Evolutionary conservation across 2,113 vertebrate species (phyloP), one percentile per base, ranked within the genome.

Genomic region (Epinephelus moara): DNA sequence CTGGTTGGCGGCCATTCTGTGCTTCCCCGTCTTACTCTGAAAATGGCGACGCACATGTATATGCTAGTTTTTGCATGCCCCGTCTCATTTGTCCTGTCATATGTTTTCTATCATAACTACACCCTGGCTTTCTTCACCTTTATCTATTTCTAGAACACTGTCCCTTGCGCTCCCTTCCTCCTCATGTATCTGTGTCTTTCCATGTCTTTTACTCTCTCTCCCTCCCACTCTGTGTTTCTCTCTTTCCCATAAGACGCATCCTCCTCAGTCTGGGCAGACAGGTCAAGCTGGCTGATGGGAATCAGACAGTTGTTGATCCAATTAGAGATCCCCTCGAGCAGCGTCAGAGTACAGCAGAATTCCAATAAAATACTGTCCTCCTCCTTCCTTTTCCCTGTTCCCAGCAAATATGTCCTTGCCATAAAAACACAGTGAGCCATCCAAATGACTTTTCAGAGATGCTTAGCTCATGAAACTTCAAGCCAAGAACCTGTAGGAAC

Each of bases 301-400:
- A 92, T 94, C 87, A 86, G 93, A 92, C 93, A 92, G 87, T 93
- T 93, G 91, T 93, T 93, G 92, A 93, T 93, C 93, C 89, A 94
- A 93, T 94, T 94, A 93, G 86, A 85, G 80, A 83, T 85, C 82
- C 85, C 90, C 91, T 80, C 33, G 23, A 89, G 92, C 92, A 70
- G 59, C 59, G 18, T 78, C 85, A 67, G 85, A 90, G 75, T 50
- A 66, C 72, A 78, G 83, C 86, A 80, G 86, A 81, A 85, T 92
- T 91, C 81, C 85, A 87, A 85, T 87, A 89, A 85, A 91, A 81
- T 75, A 82, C 76, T 52, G 49, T 88, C 73, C 60, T 66, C 53
- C 78, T 86, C 67, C 18, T 69, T 71, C 59, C 49, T 70, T 69
- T 62, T 69, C 25, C 70, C 25, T 67, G 47, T 56, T 60, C 72